Percentiles rank a stretch among this genome's conserved stretches.
Evolutionary conservation across 2,113 vertebrate genomes (phyloP).

Genomic region (Polypterus bichir): DNA sequence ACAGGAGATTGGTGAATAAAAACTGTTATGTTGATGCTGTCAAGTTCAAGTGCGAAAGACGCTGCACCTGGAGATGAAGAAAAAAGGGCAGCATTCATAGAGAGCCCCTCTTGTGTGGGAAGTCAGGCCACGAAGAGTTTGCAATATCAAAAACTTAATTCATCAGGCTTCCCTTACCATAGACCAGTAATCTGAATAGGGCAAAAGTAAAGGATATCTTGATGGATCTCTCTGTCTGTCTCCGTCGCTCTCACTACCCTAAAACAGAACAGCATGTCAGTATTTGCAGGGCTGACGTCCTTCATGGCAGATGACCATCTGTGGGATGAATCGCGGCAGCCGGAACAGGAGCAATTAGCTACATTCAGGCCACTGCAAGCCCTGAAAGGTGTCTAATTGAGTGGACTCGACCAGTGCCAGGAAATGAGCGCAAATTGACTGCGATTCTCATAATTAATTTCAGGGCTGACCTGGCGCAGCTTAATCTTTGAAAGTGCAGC

Average conservation of each 20-base stretch:
- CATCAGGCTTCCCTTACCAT: conserved; percentile 47
- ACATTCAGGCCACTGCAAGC: conserved; percentile 40
- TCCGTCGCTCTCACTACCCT: conserved; percentile 1
- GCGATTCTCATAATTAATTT: conserved; percentile 53
- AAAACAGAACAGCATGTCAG: conserved; percentile 20
- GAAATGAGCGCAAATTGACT: conserved; percentile 52
- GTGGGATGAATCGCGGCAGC: conserved; percentile 52
- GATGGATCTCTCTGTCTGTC: conserved; percentile 34
- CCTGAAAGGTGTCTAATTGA: conserved; percentile 65
- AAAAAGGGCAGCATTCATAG: conserved; percentile 59
- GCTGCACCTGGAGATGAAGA: conserved; percentile 52
- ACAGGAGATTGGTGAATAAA: conserved; percentile 38
- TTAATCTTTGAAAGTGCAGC: conserved; percentile 42
- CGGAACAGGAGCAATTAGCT: conserved; percentile 63
- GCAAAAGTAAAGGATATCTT: conserved; percentile 48
- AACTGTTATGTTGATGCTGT: conserved; percentile 41
- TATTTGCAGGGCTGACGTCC: conserved; percentile 32
- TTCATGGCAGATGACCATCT: conserved; percentile 50
- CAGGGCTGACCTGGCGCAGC: conserved; percentile 44
- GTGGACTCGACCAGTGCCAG: conserved; percentile 39
- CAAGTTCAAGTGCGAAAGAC: conserved; percentile 49
- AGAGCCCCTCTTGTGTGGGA: conserved; percentile 40
- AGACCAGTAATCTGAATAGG: conserved; percentile 52
- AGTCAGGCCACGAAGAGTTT: conserved; percentile 40
- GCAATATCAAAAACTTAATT: conserved; percentile 44